A percentile compares a stretch with the other conserved stretches of the same genome.
phyloP scores from a whole-genome alignment of 2,113 vertebrate species.

The Bufo bufo region DNA sequence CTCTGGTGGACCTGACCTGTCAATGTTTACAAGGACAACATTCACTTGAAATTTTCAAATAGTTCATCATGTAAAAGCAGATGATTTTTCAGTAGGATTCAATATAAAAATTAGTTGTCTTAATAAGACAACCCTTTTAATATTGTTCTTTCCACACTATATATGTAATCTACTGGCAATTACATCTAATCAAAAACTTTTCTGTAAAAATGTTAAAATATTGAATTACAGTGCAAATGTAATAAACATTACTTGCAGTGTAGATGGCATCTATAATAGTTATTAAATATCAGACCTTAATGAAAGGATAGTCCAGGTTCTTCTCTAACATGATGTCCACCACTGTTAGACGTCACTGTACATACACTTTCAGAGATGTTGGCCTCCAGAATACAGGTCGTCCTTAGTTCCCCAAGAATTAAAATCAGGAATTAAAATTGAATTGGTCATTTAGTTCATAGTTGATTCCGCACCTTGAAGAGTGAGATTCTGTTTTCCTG shows the following conservation, averaged over 20 bases:
- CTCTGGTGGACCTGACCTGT: no score
- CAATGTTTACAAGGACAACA: no score
- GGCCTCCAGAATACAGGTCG: neutral
- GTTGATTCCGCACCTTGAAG: neutral
- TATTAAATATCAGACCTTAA: conserved; percentile 17
- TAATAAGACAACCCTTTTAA: no score
- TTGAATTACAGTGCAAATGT: neutral
- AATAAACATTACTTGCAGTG: neutral
- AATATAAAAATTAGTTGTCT: no score
- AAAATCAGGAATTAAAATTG: neutral
- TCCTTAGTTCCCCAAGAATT: no score
- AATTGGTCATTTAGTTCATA: neutral
- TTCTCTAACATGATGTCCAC: conserved; percentile 25
- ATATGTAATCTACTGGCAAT: neutral
- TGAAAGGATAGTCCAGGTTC: neutral
- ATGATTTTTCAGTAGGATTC: no score
- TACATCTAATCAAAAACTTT: neutral
- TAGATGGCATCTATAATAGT: neutral
- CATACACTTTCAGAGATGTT: neutral
- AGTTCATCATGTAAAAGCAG: no score
- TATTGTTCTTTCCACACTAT: neutral
- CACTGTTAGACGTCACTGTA: neutral
- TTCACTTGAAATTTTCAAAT: no score
- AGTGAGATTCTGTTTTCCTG: neutral
- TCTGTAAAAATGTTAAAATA: neutral